Evolutionary conservation across 53 echinoderm and acorn worm genomes (phyloP).

Genomic region (Stichopus horrens): DNA sequence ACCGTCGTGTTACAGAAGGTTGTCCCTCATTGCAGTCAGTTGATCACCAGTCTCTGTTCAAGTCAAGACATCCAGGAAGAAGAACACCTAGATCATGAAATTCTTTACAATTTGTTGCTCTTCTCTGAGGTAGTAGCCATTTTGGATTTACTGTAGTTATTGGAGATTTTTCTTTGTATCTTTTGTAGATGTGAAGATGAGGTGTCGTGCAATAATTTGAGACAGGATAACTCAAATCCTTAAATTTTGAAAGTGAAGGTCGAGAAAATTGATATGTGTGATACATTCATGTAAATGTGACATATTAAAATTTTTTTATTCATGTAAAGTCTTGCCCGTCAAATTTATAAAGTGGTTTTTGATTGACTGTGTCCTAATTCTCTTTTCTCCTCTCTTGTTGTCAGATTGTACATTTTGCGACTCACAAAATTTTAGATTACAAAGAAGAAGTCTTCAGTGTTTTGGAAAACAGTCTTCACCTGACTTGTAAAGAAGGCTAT

Average conservation of each 20-base stretch:
- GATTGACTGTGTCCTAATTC: background rate
- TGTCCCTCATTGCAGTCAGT: constrained; percentile 79
- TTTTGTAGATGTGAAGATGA: too few relatives aligned
- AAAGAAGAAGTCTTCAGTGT: constrained; percentile 67
- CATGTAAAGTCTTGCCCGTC: too few relatives aligned
- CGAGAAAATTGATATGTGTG: too few relatives aligned
- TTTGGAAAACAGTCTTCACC: constrained; percentile 76
- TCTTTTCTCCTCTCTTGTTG: background rate
- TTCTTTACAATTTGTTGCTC: constrained; percentile 88
- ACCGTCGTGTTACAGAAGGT: constrained; percentile 72
- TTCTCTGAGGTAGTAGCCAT: constrained; percentile 83
- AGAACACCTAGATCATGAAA: constrained; percentile 81
- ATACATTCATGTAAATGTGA: too few relatives aligned
- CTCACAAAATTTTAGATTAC: constrained; percentile 71
- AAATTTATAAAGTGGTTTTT: too few relatives aligned
- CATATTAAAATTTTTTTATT: too few relatives aligned
- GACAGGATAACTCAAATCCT: too few relatives aligned
- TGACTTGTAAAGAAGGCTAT: constrained; percentile 88
- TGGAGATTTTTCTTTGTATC: background rate
- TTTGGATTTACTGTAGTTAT: background rate
- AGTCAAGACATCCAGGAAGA: constrained; percentile 81
- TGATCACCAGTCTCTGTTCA: constrained; percentile 63
- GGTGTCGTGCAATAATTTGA: too few relatives aligned
- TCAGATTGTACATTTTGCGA: constrained; percentile 77
- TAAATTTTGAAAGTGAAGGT: too few relatives aligned